Evolutionary conservation across 35 echinoderm and acorn worm genomes (phyloP).

Genomic region (Anneissia japonica): DNA sequence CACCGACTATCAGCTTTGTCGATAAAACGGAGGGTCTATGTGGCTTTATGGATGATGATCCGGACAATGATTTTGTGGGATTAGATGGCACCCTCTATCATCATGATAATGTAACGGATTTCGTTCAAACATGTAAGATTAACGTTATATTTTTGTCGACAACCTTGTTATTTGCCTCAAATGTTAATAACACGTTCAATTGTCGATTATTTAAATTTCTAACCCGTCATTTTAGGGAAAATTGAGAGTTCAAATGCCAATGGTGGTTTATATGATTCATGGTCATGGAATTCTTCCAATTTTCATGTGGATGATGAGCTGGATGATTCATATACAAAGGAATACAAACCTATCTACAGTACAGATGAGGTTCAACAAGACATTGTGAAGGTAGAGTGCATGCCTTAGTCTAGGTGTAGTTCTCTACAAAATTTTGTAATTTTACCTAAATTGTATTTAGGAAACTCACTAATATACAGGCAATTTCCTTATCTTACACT

Average conservation of each 20-base stretch:
- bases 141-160: background rate
- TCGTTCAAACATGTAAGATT: conserved; percentile 7
- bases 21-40: background rate
- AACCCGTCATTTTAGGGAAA: background rate
- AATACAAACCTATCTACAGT: no score
- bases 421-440: no score
- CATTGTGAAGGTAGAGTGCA: no score
- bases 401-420: no score
- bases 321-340: background rate
- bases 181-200: background rate
- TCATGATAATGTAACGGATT: background rate
- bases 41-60: conserved; percentile 4
- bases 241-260: background rate
- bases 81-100: background rate
- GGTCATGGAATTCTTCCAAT: background rate
- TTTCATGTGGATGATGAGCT: background rate
- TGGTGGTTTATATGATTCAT: background rate
- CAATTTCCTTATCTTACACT: no score
- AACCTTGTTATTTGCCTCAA: background rate
- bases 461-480: no score
- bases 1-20: background rate
- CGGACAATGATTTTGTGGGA: background rate
- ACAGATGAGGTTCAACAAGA: no score
- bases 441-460: no score
- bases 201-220: background rate